Evolutionary conservation across 2,888 invertebrate genomes (phyloP).

Genomic region (Agriotes lineatus): DNA sequence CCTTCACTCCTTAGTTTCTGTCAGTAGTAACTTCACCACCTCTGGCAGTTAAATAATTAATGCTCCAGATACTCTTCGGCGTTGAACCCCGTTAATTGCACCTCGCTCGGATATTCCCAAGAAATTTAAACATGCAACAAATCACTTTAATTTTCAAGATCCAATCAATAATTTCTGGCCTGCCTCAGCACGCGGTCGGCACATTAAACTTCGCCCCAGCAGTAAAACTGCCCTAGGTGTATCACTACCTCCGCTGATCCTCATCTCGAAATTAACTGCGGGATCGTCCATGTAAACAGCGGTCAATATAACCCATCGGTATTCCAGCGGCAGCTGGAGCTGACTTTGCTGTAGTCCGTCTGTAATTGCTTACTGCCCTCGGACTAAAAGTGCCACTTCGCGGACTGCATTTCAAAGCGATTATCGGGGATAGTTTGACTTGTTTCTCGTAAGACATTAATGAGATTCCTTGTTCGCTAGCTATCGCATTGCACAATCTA

Average conservation of each 20-base stretch:
- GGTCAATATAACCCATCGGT: constrained; percentile 2
- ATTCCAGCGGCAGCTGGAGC: neutral
- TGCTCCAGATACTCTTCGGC: neutral
- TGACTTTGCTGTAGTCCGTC: constrained; percentile 1
- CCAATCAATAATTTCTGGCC: constrained; percentile 14
- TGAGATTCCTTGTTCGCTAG: neutral
- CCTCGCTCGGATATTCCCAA: neutral
- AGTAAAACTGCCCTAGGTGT: constrained; percentile 8
- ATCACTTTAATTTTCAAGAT: neutral
- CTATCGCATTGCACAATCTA: neutral
- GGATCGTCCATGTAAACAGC: constrained; percentile 2
- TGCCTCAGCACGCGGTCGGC: neutral
- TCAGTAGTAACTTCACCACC: neutral
- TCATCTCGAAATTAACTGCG: constrained; percentile 11
- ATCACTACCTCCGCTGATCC: constrained; percentile 5
- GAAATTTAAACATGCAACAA: constrained; percentile 5
- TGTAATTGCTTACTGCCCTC: constrained; percentile 11
- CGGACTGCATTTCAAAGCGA: neutral
- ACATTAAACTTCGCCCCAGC: neutral
- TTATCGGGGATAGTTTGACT: constrained; percentile 2
- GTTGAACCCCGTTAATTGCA: constrained; percentile 1
- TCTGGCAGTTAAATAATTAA: neutral
- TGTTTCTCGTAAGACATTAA: neutral
- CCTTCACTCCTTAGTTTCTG: neutral
- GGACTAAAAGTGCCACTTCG: neutral